Base-by-base conservation (phyloP, 2,113 vertebrate genomes). In the Notothenia rossii region DNA sequence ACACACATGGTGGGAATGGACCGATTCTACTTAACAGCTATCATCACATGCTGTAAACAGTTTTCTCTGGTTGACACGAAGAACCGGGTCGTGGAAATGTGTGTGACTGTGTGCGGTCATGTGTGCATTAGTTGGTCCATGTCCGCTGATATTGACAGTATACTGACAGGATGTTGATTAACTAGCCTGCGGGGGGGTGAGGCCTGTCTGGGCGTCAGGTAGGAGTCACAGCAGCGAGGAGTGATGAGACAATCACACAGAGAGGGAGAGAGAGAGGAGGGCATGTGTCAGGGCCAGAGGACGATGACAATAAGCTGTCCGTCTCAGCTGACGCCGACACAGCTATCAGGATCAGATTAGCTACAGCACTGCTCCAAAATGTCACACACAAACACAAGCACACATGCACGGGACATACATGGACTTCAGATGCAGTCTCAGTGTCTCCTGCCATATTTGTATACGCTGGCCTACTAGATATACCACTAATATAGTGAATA, bases 81-180 rank as follows among this genome's bases (percentile, higher is more conserved):
- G 15, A 60, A 13, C 33, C 62, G 33, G 43, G 12, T 49, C 63
- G 46, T 63, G 55, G 56, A 40, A 40, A 49, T 82, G 75, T 84
- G 61, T 43, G 20, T 61, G 22, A 17, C 12, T 40, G 55, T 60
- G 29, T 64, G 62, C 70, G 72, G 55, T 20, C 56, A 59, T 56
- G 29, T 68, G 67, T 72, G 48, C 70, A 62, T 73, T 43, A 91
- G 64, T 86, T 80, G 20, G 66, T 88, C 68, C 68, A 64, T 77
- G 73, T 87, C 87, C 66, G 77, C 70, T 66, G 95, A 93, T 97
- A 98, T 98, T 97, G 98, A 96, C 97, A 97, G 95, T 89, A 91
- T 67, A 83, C 92, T 97, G 97, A 97, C 97, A 97, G 96, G 96
- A 96, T 95, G 97, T 97, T 97, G 97, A 99, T 98, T 97, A 98